Base-by-base conservation (phyloP, 35 echinoderm and acorn worm species). In the Apostichopus parvimensis region DNA sequence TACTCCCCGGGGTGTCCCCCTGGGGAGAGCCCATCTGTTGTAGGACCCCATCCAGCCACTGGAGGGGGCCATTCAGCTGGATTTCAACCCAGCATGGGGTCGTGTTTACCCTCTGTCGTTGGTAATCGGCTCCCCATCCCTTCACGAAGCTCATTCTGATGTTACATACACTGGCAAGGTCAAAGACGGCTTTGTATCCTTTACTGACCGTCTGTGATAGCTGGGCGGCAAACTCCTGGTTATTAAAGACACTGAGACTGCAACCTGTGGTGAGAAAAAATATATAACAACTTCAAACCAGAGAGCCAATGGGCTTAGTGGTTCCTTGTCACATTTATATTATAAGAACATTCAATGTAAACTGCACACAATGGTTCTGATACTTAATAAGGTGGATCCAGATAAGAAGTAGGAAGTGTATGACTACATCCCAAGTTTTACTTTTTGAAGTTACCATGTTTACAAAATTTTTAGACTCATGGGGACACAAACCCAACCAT, bases 111-210 rank as follows among this genome's bases (percentile, higher is more conserved):
- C 78, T 94, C 79, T 94, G 93, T 4, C 93, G 77, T 13, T 87
- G 87, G 88, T 94, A 94, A 14, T 94, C 93, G 8, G 93, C 93
- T 6, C 93, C 93, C 93, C 93, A 94, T 57, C 93, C 93, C 61
- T 94, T 94, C 4, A 94, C 93, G 55, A 94, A 94, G 52, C 93
- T 94, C 93, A 94, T 94, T 7, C 93, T 84, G 65, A 94, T 94
- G 53, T 75, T 94, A 87, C 93, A 94, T 62, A 94, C 87, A 77
- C 88, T 88, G 10, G 93, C 83, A 9, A 94, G 88, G 52, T 94
- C 78, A 78, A 90, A 94, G 68, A 94, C 93, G 6, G 93, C 60
- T 53, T 94, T 87, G 64, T 90, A 94, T 12, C 93, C 93, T 77
- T 90, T 64, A 13, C 87, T 90, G 73, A 94, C 93, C 1, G 93